A percentile compares a stretch with the other conserved stretches of the same genome.
These are phyloP conservation scores for Catharus ustulatus DNA, from an alignment of 2,797 vertebrate species.

Conservation along the genomic window DNA sequence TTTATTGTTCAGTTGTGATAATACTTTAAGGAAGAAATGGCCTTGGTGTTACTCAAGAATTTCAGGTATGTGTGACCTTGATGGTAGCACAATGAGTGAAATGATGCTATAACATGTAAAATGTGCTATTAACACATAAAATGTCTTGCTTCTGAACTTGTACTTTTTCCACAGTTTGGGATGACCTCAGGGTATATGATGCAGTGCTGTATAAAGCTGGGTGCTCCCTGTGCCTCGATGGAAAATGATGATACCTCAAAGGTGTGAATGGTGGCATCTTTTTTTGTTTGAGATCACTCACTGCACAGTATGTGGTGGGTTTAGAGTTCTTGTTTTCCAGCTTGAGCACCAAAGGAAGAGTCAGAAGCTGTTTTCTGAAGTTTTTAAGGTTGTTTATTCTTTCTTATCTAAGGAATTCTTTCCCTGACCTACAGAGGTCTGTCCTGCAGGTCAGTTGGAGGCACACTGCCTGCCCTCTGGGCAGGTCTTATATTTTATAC, in stretches of 20 bases:
- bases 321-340: no score
- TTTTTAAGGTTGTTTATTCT: no score
- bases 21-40: neutral
- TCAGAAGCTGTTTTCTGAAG: no score
- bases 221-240: neutral
- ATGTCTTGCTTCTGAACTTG: neutral
- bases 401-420: no score
- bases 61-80: fast-evolving
- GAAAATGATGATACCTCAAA: neutral
- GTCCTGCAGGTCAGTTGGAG: no score
- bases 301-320: no score
- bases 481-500: no score
- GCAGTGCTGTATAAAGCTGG: neutral
- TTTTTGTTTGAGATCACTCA: no score
- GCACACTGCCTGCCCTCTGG: no score
- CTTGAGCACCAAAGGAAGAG: no score
- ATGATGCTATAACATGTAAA: neutral
- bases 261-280: no score
- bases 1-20: neutral
- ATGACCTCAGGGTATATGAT: neutral
- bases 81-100: neutral
- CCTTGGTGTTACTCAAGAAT: neutral
- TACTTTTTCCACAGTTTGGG: neutral
- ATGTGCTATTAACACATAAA: neutral
- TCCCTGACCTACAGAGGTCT: no score